Conservation (phyloP, 1,140 invertebrate species). For the Bombus confusus region DNA sequence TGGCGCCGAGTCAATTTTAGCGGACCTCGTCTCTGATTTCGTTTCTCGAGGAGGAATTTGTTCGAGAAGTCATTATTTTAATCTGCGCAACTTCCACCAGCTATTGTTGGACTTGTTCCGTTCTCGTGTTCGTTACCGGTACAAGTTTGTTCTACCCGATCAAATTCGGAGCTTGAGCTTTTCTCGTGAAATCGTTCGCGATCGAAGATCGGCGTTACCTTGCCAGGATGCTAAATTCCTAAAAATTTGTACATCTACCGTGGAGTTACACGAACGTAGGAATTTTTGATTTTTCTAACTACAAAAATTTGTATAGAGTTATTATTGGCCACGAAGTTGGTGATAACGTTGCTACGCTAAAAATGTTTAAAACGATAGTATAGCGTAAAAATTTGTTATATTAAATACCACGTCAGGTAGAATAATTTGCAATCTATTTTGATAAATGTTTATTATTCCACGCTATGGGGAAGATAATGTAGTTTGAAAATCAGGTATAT, state of each 20-base stretch:
- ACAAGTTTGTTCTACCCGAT: background rate
- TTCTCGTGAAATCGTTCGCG: background rate
- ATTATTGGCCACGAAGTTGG: background rate
- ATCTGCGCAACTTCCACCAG: background rate
- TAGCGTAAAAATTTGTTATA: too few species aligned
- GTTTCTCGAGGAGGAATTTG: background rate
- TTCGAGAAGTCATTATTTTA: background rate
- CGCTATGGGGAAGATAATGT: background rate
- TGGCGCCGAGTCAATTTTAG: slow-evolving; percentile 4
- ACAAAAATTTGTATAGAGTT: background rate
- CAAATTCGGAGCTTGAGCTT: background rate
- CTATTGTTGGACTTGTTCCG: background rate
- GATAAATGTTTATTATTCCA: background rate
- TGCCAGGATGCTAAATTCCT: too few species aligned
- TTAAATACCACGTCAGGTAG: too few species aligned
- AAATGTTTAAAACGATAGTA: background rate
- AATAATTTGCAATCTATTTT: background rate
- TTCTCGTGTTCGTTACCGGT: background rate
- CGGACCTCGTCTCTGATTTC: slow-evolving; percentile 1
- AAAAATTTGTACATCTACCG: background rate
- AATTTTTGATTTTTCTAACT: background rate
- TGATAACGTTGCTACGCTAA: background rate
- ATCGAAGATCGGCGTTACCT: background rate
- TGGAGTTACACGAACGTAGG: background rate
- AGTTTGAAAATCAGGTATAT: background rate